Evolutionary conservation across 2,888 invertebrate genomes (phyloP), one percentile per base, ranked within the genome.

Genomic region (Eristalis arbustorum): DNA sequence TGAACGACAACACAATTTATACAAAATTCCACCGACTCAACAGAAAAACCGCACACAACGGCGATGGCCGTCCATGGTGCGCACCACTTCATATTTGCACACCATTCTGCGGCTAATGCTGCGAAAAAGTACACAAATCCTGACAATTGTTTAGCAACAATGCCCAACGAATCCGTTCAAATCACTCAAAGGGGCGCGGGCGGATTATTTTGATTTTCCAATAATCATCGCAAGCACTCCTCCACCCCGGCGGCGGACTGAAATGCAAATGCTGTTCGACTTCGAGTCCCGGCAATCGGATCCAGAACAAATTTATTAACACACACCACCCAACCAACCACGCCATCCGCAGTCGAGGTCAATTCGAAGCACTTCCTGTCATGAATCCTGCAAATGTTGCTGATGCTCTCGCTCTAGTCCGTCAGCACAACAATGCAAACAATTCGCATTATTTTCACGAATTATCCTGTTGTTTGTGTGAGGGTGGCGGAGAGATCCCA

Each of bases 291-390:
- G 66, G 77, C 73, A 77, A 77, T 82, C 82, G 69, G 69, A 74
- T 74, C 73, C 67, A 82, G 49, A 82, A 71, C 77, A 74, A 85
- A 82, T 82, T 74, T 85, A 85, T 85, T 85, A 74, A 78, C 74
- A 66, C 77, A 69, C n/a, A 5, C 14, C n/a, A 42, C 14, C 42
- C n/a, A 42, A 18, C 18, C 18, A 18, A 1, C 42, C n/a, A 42
- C n/a, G n/a, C 49, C 18, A 18, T 2, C 69, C 74, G 31, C 59
- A 69, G 62, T 37, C 77, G 31, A 73, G 49, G 63, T 68, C 61
- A 72, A 79, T 80, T 14, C 57, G 18, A 59, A 59, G 75, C 37
- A 63, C 23, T 78, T 74, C 74, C 75, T 67, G 75, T 67, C 42
- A 75, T 13, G 67, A 68, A 63, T 85, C 56, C 73, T 66, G 56